Evolutionary conservation across 1,140 invertebrate species (phyloP).

Genomic region (Meloidogyne floridensis): DNA sequence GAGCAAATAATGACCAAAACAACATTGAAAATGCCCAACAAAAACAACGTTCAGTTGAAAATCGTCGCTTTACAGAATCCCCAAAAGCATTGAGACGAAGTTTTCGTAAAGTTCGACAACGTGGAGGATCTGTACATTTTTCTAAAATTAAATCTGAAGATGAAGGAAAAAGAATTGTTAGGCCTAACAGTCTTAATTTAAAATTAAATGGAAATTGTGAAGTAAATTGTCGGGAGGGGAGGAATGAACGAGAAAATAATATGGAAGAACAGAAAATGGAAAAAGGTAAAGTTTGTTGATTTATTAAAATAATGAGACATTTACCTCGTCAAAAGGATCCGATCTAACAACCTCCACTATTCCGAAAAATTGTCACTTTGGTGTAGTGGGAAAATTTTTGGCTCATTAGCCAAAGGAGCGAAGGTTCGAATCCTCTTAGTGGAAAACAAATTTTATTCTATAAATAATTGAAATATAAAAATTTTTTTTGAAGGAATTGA

Average conservation of each 20-base stretch:
- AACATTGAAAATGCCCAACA: not conserved
- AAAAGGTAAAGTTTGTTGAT: too few species aligned
- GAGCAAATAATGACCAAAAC: not conserved
- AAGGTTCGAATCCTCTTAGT: too few species aligned
- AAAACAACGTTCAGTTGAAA: not conserved
- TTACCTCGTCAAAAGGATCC: too few species aligned
- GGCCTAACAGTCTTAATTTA: not conserved
- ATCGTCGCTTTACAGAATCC: conserved; percentile 31
- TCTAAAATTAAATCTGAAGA: not conserved
- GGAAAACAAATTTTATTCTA: not conserved
- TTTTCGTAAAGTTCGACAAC: not conserved
- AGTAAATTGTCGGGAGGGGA: not conserved
- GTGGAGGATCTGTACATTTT: not conserved
- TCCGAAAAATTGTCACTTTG: too few species aligned
- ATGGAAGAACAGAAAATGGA: not conserved
- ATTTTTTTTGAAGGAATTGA: not conserved
- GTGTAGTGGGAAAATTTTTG: too few species aligned
- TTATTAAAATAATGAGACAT: too few species aligned
- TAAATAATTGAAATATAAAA: not conserved
- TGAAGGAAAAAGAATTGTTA: not conserved
- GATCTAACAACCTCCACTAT: too few species aligned
- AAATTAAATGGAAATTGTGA: not conserved
- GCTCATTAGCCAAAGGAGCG: too few species aligned
- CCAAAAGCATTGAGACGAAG: conserved; percentile 18
- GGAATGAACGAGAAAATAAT: not conserved